A percentile compares a stretch with the other conserved stretches of the same genome.
phyloP scores from a whole-genome alignment of 2,888 invertebrate species.

The Leptinotarsa haldemani region DNA sequence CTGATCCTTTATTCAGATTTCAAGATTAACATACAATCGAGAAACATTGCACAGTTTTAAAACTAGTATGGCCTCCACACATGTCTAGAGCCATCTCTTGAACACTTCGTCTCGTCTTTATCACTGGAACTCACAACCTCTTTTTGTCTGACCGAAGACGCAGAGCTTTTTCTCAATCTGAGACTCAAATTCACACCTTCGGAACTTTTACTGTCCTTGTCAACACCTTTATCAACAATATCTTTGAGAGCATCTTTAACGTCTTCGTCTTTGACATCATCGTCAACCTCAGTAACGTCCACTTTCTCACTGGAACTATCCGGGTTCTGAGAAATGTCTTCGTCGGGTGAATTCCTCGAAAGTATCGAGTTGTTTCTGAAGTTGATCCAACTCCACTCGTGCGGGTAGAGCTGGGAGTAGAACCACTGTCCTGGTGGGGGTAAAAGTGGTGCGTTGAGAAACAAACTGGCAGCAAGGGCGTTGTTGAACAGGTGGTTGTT shows the following conservation, averaged over 20 bases:
- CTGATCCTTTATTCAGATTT: not conserved
- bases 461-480: conserved; percentile 77
- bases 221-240: conserved; percentile 37
- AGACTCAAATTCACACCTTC: conserved; percentile 63
- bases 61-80: conserved; percentile 82
- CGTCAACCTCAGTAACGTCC: conserved; percentile 56
- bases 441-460: conserved; percentile 79
- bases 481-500: conserved; percentile 68
- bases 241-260: conserved; percentile 32
- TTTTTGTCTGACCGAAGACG: conserved; percentile 63
- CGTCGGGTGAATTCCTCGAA: conserved; percentile 46
- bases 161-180: conserved; percentile 59
- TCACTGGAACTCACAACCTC: conserved; percentile 64
- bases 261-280: conserved; percentile 44
- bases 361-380: conserved; percentile 60
- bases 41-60: conserved; percentile 20
- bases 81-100: conserved; percentile 72
- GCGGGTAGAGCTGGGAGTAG: conserved; percentile 81
- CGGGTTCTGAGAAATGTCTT: conserved; percentile 53
- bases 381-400: conserved; percentile 77
- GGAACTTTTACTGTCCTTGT: conserved; percentile 43
- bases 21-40: not conserved
- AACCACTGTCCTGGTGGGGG: conserved; percentile 84
- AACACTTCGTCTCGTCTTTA: conserved; percentile 59
- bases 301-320: conserved; percentile 57